These are phyloP conservation scores for Cryptophagus acutangulus DNA, from an alignment of 2,888 invertebrate species.

Conservation along the genomic window DNA sequence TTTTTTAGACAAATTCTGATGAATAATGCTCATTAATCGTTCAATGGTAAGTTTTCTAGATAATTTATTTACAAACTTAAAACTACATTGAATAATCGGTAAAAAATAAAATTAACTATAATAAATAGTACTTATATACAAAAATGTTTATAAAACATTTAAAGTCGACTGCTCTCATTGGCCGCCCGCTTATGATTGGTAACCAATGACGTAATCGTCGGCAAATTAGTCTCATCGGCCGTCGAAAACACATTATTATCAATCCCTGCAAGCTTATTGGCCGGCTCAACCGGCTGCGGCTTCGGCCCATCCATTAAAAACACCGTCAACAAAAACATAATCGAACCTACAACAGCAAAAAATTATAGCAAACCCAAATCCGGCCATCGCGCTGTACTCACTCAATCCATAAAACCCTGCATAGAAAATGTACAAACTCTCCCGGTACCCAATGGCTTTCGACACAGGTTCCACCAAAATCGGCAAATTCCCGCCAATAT, in stretches of 20 bases:
- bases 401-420: constrained; percentile 83
- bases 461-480: constrained; percentile 83
- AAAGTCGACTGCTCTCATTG: constrained; percentile 36
- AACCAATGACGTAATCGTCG: constrained; percentile 38
- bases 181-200: constrained; percentile 28
- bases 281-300: constrained; percentile 39
- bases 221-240: constrained; percentile 39
- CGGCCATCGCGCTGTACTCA: constrained; percentile 50
- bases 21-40: too few relatives aligned
- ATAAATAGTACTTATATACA: not conserved
- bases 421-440: constrained; percentile 81
- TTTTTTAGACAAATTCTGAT: too few relatives aligned
- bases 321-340: constrained; percentile 75
- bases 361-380: constrained; percentile 9
- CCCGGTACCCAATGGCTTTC: constrained; percentile 74
- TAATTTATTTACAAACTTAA: too few relatives aligned
- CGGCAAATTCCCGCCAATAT: constrained; percentile 84
- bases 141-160: constrained; percentile 13
- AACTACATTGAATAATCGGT: too few relatives aligned
- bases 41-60: too few relatives aligned
- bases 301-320: constrained; percentile 70
- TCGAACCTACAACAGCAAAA: constrained; percentile 57
- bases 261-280: constrained; percentile 38
- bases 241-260: constrained; percentile 43
- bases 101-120: too few relatives aligned